phyloP scores from a whole-genome alignment of 1,140 invertebrate species.

The Parasteatoda tepidariorum region DNA sequence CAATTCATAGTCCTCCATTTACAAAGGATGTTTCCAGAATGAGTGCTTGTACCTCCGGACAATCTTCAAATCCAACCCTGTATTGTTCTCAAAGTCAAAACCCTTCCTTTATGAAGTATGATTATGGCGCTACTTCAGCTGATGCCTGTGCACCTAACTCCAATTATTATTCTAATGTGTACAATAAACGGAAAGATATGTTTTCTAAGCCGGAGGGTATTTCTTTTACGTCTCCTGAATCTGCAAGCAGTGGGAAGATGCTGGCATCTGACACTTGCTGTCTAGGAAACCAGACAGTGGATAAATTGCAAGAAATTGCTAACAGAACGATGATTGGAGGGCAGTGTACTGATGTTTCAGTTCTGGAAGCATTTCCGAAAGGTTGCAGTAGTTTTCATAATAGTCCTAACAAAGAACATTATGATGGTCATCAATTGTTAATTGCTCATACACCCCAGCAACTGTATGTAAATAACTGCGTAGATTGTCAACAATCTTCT shows the following conservation, averaged over 20 bases:
- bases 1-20: conserved; percentile 15
- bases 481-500: conserved; percentile 42
- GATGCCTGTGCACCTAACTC: conserved; percentile 33
- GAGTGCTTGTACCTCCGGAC: conserved; percentile 15
- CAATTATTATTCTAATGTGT: conserved; percentile 29
- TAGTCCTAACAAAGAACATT: conserved; percentile 33
- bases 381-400: conserved; percentile 46
- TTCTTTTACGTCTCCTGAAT: conserved; percentile 4
- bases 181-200: conserved; percentile 22
- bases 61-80: conserved; percentile 17
- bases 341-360: conserved; percentile 31
- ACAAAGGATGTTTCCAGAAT: conserved; percentile 34
- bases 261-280: conserved; percentile 50
- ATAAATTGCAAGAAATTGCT: conserved; percentile 54
- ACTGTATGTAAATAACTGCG: conserved; percentile 43
- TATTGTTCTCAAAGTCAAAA: conserved; percentile 39
- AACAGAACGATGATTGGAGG: conserved; percentile 43
- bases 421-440: conserved; percentile 42
- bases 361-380: conserved; percentile 45
- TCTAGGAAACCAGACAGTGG: conserved; percentile 52
- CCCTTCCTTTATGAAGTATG: conserved; percentile 26
- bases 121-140: conserved; percentile 7
- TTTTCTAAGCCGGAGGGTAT: conserved; percentile 3
- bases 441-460: conserved; percentile 47
- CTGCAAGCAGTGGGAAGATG: conserved; percentile 6